Evolutionary conservation across 2,888 invertebrate species (phyloP).

Genomic region (Leptopterna dolabrata): DNA sequence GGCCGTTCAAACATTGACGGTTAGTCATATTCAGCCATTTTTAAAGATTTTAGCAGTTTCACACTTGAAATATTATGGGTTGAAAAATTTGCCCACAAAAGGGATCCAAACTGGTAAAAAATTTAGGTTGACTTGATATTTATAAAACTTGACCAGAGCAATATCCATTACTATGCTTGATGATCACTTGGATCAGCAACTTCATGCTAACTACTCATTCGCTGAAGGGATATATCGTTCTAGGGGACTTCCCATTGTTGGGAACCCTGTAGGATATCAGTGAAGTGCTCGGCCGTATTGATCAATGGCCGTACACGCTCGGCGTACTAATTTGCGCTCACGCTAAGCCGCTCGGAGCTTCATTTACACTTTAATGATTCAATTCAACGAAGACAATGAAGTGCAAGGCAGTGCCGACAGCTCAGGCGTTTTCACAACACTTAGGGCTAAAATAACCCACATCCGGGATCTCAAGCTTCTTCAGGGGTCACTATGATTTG

Average conservation of each 20-base stretch:
- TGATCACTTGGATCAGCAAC: too few relatives aligned
- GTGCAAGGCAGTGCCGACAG: not conserved
- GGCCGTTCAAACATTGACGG: too few relatives aligned
- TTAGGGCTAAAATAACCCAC: not conserved
- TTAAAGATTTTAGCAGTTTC: too few relatives aligned
- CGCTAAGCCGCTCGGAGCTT: not conserved
- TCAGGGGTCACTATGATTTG: not conserved
- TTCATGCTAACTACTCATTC: not conserved
- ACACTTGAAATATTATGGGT: too few relatives aligned
- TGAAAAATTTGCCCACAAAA: too few relatives aligned
- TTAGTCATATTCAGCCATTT: too few relatives aligned
- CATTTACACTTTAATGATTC: slow-evolving; percentile 7
- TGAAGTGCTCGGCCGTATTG: not conserved
- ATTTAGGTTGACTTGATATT: too few relatives aligned
- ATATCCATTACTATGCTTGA: too few relatives aligned
- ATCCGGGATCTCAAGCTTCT: not conserved
- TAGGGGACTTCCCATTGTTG: not conserved
- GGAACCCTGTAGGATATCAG: not conserved
- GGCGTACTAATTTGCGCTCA: slow-evolving; percentile 2
- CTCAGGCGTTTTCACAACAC: slow-evolving; percentile 3
- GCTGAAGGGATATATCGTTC: not conserved
- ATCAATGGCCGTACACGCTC: not conserved
- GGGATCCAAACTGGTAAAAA: too few relatives aligned
- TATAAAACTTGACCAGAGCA: too few relatives aligned
- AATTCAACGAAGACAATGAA: slow-evolving; percentile 7